Percentiles rank a stretch among this genome's conserved stretches.
Evolutionary conservation across 2,113 vertebrate species (phyloP).

Genomic region (Rynchops niger): DNA sequence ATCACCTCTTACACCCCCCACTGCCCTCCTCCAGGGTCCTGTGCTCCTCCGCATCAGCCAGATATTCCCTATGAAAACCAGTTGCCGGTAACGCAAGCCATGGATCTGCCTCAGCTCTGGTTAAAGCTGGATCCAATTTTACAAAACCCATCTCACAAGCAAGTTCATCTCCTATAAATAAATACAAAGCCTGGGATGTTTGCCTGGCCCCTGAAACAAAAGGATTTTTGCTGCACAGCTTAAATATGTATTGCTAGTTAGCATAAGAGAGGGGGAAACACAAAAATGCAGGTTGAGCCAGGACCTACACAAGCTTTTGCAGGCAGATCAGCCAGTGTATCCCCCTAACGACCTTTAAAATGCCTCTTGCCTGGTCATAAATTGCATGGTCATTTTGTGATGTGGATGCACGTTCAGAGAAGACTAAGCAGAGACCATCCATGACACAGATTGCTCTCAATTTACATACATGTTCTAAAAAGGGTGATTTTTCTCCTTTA

Average conservation of each 20-base stretch:
- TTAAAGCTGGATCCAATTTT: slow-evolving; percentile 9
- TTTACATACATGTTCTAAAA: background rate
- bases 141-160: background rate
- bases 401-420: background rate
- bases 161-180: slow-evolving; percentile 13
- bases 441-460: background rate
- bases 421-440: background rate
- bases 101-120: background rate
- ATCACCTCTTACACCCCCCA: background rate
- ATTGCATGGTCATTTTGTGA: background rate
- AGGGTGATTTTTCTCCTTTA: background rate
- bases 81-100: background rate
- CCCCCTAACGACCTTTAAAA: slow-evolving; percentile 8
- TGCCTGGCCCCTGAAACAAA: background rate
- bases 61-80: background rate
- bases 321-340: background rate
- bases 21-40: background rate
- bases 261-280: background rate
- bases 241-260: slow-evolving; percentile 10
- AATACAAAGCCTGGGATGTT: background rate
- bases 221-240: background rate
- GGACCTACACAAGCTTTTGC: background rate
- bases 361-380: background rate
- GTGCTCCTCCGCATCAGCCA: background rate
- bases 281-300: background rate